Percentiles rank a stretch among this genome's conserved stretches.
phyloP scores from a whole-genome alignment of 1,140 invertebrate species.

The Theocolax elegans region DNA sequence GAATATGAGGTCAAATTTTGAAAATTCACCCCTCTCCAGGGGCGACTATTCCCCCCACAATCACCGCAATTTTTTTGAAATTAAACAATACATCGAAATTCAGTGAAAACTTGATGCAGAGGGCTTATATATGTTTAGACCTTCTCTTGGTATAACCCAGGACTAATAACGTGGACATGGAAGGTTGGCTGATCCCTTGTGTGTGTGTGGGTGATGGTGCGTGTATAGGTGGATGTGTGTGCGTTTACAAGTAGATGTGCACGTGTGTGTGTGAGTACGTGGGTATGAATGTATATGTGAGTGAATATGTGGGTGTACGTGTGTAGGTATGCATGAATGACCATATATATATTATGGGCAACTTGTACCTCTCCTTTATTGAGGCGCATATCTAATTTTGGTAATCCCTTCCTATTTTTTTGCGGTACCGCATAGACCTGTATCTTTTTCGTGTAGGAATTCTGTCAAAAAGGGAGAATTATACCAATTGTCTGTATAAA shows the following conservation, averaged over 20 bases:
- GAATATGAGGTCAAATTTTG: too few species aligned
- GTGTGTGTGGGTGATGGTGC: not conserved
- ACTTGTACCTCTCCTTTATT: constrained; percentile 38
- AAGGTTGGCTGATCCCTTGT: constrained; percentile 4
- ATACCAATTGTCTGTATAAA: constrained; percentile 47
- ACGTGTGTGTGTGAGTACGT: too few species aligned
- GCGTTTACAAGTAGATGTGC: not conserved
- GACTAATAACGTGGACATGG: constrained; percentile 7
- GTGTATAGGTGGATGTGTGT: not conserved
- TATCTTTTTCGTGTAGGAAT: constrained; percentile 39
- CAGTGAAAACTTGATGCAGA: too few species aligned
- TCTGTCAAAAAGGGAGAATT: constrained; percentile 41
- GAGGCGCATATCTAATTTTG: constrained; percentile 44
- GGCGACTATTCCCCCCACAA: too few species aligned
- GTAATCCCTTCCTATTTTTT: constrained; percentile 43
- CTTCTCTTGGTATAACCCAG: constrained; percentile 2
- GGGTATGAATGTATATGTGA: too few species aligned
- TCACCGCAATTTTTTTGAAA: too few species aligned
- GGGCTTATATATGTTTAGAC: too few species aligned
- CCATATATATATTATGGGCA: constrained; percentile 36
- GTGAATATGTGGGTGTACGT: too few species aligned
- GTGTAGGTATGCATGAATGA: too few species aligned
- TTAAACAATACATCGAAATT: too few species aligned
- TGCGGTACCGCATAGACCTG: constrained; percentile 47
- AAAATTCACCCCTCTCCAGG: too few species aligned